These are phyloP conservation scores for Lycaena phlaeas DNA, from an alignment of 2,888 invertebrate genomes.

Conservation along the genomic window DNA sequence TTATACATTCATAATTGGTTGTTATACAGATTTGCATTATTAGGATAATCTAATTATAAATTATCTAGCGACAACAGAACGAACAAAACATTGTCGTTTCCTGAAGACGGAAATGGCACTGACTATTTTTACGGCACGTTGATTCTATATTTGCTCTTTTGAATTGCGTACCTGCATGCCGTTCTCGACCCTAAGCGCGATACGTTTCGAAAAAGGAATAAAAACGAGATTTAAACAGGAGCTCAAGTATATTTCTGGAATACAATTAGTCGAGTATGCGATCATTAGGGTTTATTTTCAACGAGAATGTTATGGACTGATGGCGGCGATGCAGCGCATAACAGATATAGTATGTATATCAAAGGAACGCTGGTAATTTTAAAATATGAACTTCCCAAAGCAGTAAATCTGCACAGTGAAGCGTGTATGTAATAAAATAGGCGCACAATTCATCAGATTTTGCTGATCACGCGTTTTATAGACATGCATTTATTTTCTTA, in stretches of 20 bases:
- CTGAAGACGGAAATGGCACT: constrained; percentile 58
- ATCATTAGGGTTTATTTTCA: constrained; percentile 51
- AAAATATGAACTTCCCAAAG: constrained; percentile 18
- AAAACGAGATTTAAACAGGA: background rate
- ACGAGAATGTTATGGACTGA: constrained; percentile 25
- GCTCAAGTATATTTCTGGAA: background rate
- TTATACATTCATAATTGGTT: no score
- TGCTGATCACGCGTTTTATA: no score
- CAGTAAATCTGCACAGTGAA: constrained; percentile 1
- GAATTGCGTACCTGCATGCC: constrained; percentile 25
- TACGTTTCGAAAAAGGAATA: constrained; percentile 4
- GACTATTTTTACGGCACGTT: constrained; percentile 59
- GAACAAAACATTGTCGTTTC: constrained; percentile 54
- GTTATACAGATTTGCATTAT: background rate
- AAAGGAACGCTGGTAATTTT: constrained; percentile 28
- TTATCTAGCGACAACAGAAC: constrained; percentile 21
- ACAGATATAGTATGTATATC: constrained; percentile 32
- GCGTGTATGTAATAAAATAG: no score
- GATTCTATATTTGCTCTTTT: constrained; percentile 35
- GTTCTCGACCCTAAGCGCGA: constrained; percentile 39
- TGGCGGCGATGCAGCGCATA: constrained; percentile 36
- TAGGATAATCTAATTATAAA: background rate
- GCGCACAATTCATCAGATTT: no score
- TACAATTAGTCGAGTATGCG: constrained; percentile 26
- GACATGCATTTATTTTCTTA: no score